phyloP scores from a whole-genome alignment of 2,113 vertebrate species.

The Larimichthys crocea region DNA sequence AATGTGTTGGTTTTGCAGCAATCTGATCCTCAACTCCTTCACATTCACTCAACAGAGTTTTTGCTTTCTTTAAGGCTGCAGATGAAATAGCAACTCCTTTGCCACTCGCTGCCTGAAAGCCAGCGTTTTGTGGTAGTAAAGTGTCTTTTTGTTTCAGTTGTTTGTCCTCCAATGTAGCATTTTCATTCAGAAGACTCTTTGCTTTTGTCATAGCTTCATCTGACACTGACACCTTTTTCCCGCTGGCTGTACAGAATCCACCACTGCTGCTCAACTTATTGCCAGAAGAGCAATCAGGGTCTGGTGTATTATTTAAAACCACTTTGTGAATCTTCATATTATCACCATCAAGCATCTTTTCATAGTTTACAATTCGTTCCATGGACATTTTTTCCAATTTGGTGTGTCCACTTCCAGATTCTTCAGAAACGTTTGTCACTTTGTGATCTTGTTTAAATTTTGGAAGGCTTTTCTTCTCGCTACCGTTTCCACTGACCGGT shows the following conservation, averaged over 20 bases:
- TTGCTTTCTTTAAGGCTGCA: slow-evolving; percentile 82
- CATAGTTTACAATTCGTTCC: not conserved
- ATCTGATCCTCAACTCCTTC: slow-evolving; percentile 53
- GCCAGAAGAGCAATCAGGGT: slow-evolving; percentile 11
- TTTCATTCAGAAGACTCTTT: slow-evolving; percentile 81
- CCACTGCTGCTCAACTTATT: not conserved
- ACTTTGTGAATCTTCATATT: not conserved
- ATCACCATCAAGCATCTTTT: not conserved
- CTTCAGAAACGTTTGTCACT: not conserved
- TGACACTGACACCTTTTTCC: slow-evolving; percentile 57
- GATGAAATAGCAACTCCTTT: slow-evolving; percentile 83
- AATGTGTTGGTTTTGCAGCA: not conserved
- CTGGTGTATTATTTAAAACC: not conserved
- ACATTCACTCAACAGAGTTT: slow-evolving; percentile 78
- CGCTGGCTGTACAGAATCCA: slow-evolving; percentile 73
- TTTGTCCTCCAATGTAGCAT: slow-evolving; percentile 46
- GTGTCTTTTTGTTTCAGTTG: not conserved
- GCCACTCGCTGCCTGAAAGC: slow-evolving; percentile 87
- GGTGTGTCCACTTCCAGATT: not conserved
- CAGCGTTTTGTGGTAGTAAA: slow-evolving; percentile 55
- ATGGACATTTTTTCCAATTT: not conserved
- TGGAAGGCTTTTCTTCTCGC: not conserved
- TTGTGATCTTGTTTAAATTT: slow-evolving; percentile 11
- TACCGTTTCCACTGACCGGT: not conserved
- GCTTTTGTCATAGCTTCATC: slow-evolving; percentile 56